Evolutionary conservation across 2,797 vertebrate species (phyloP), one percentile per base, ranked within the genome.

Genomic region (Hippocampus kuda): DNA sequence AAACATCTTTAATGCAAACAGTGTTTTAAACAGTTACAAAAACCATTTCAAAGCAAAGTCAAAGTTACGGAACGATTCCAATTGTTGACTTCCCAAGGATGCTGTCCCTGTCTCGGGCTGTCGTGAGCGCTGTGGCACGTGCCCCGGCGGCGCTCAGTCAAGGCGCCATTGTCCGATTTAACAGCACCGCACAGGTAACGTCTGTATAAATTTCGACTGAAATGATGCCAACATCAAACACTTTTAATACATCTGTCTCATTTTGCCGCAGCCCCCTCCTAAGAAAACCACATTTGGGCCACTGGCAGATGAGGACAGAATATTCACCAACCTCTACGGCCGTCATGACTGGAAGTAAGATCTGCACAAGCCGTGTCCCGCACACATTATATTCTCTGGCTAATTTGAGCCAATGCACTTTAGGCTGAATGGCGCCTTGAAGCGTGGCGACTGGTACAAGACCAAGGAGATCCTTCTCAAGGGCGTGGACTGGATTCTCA

Each of bases 381-480:
- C 38, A 4, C 59, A 15, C 1, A 24, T 56, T 12, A 26, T 22
- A 22, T 61, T 16, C 15, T 59, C 8, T 10, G 12, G n/a, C 51
- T 66, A 18, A 49, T 4, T 22, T 44, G 62, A 42, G 5, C 38
- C 0, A 44, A 20, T 27, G 7, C 8, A n/a, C 4, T 66, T 66
- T 75, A 98, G 96, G 88, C 83, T 98, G 79, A 94, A 94, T 75
- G 96, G 95, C 0, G 95, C 96, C 0, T 60, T 92, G 78, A 91
- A 88, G 66, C 92, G 95, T 16, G 96, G 96, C 0, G 96, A 98
- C 82, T 98, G 96, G 96, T 97, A 94, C 85, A 98, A 97, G 90
- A 98, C 96, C 0, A 98, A 98, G 83, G 96, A 98, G 89, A 97
- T 98, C 69, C 87, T 98, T 73, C 88, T 97, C 49, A 98, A 98